Percentiles rank a stretch among this genome's conserved stretches.
phyloP scores from a whole-genome alignment of 2,797 vertebrate species.

The Rhadinocentrus ornatus region DNA sequence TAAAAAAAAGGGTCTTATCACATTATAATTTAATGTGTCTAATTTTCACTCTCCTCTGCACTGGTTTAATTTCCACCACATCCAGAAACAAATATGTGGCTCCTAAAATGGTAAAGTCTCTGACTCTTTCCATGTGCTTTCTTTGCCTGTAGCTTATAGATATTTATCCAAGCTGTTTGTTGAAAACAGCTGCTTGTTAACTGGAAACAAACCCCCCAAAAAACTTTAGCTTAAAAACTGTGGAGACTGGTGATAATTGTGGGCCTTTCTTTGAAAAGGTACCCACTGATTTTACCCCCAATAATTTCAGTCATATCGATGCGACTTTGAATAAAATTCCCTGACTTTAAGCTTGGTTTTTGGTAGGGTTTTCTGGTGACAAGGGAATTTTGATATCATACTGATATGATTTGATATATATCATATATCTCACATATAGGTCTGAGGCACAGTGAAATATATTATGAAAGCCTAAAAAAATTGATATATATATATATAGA shows the following conservation, averaged over 20 bases:
- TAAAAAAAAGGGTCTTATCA: too few species aligned
- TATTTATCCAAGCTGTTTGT: neutral
- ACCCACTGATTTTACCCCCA: neutral
- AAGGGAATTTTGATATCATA: neutral
- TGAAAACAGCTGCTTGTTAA: neutral
- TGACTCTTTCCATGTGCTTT: neutral
- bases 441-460: neutral
- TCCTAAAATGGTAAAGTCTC: neutral
- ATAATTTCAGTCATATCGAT: neutral
- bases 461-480: neutral
- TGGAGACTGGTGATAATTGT: neutral
- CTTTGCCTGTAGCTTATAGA: neutral
- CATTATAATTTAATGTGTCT: too few species aligned
- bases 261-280: neutral
- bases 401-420: too few species aligned
- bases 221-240: neutral
- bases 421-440: neutral
- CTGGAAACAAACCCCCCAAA: neutral
- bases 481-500: neutral
- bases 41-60: neutral
- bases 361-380: neutral
- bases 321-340: neutral
- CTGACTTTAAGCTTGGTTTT: neutral
- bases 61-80: neutral
- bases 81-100: neutral